Evolutionary conservation across 2,113 vertebrate species (phyloP), one percentile per base, ranked within the genome.

Genomic region (Lampris megalopsis): DNA sequence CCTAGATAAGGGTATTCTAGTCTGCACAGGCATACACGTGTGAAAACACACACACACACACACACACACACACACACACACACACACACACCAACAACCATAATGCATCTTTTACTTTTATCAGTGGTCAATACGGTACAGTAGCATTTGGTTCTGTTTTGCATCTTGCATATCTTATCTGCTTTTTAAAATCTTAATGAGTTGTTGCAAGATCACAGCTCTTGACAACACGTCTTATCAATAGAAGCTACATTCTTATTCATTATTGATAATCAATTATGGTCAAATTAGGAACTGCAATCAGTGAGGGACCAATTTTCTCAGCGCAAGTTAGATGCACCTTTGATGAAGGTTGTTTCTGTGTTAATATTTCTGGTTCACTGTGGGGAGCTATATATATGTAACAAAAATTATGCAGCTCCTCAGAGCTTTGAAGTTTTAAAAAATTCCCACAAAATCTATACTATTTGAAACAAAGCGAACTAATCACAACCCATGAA

Each of bases 101-200:
- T 35, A 50, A 35, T 61, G 2, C 57, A 63, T 58, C 43, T 63
- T 61, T 69, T 11, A 64, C 8, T 68, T 42, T 47, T 36, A 69
- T 37, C 75, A 62, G 64, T 56, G 56, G 65, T 69, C 73, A 54
- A 80, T 83, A 71, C 9, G 36, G 35, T 49, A 36, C 47, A 62
- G 72, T 61, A 37, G 11, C 65, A 42, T 66, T 71, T 61, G n/a
- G 37, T 4, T 8, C 74, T 81, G 40, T 57, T 83, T 76, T 80
- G 76, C 82, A 88, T 86, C 40, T 68, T 38, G 66, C 63, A 79
- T 77, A 84, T 85, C 85, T 86, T 84, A 81, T 85, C 75, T 71
- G 37, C 10, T 11, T 65, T 4, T 53, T 69, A 41, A 24, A 24
- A 81, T 66, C 71, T 38, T 78, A 71, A 71, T 50, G 83, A 75